Conservation (phyloP, 2,113 vertebrate species). For the Chrysemys picta region DNA sequence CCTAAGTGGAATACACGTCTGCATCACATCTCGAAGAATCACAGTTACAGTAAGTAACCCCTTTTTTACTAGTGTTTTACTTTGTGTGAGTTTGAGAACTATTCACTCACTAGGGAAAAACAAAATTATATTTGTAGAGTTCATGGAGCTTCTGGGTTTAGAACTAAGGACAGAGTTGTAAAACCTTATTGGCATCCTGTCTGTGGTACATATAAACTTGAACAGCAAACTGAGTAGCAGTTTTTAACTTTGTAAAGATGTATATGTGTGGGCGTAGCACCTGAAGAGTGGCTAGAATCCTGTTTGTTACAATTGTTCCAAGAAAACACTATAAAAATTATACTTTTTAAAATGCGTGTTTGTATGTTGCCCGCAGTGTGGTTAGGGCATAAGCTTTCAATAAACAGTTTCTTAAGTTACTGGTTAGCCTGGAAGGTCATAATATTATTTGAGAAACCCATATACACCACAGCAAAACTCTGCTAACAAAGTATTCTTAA, state of each 20-base stretch:
- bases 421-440: not conserved
- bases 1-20: not conserved
- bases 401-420: not conserved
- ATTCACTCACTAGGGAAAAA: not conserved
- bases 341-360: not conserved
- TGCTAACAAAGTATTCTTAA: not conserved
- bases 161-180: not conserved
- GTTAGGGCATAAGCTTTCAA: not conserved
- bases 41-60: not conserved
- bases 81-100: not conserved
- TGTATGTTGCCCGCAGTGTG: not conserved
- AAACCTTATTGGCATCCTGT: not conserved
- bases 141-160: not conserved
- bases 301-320: not conserved
- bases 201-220: not conserved
- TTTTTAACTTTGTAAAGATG: not conserved
- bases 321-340: not conserved
- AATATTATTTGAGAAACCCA: not conserved
- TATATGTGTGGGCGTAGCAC: not conserved
- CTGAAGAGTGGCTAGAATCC: not conserved
- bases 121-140: not conserved
- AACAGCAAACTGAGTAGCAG: not conserved
- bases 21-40: not conserved
- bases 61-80: not conserved
- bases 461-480: not conserved